These are phyloP conservation scores for Illadopsis cleaveri DNA, from an alignment of 2,113 vertebrate species.

Conservation along the genomic window DNA sequence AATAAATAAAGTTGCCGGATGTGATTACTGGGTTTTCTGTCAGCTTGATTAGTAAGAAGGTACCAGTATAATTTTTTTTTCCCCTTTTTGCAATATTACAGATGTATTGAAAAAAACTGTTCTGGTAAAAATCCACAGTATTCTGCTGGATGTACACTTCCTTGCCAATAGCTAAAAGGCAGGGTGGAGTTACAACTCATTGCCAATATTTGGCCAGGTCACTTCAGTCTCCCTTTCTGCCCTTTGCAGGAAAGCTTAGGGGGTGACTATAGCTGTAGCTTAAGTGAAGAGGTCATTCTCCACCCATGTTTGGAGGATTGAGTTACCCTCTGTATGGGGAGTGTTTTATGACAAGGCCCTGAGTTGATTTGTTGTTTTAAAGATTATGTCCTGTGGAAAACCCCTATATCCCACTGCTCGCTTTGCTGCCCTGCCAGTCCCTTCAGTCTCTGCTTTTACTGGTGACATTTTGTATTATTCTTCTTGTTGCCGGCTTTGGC, in stretches of 20 bases:
- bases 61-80: neutral
- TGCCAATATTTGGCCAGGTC: neutral
- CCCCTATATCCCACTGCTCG: neutral
- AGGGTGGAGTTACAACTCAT: neutral
- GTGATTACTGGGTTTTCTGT: neutral
- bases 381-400: neutral
- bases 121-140: neutral
- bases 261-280: neutral
- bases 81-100: neutral
- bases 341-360: neutral
- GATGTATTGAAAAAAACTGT: neutral
- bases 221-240: neutral
- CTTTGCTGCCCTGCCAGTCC: neutral
- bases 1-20: neutral
- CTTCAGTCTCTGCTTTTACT: neutral
- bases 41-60: neutral
- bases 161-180: neutral
- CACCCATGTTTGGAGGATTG: neutral
- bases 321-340: neutral
- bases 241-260: neutral
- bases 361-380: conserved; percentile 11
- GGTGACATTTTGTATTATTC: neutral
- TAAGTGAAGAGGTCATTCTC: neutral
- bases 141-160: neutral
- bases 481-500: neutral